Percentiles rank a stretch among this genome's conserved stretches.
phyloP scores from a whole-genome alignment of 2,888 invertebrate species.

The Mactromeris polynyma region DNA sequence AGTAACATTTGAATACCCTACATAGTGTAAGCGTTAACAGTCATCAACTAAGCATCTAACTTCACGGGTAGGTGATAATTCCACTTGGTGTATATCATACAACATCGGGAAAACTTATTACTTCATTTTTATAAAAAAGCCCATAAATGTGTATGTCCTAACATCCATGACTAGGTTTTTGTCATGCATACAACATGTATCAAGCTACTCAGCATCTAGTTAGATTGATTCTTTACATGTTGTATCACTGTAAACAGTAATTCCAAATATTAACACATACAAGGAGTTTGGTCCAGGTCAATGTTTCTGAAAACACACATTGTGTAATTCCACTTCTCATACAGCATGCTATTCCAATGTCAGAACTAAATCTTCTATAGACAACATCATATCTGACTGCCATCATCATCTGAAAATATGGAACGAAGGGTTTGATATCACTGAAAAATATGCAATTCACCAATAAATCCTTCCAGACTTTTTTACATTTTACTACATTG shows the following conservation, averaged over 20 bases:
- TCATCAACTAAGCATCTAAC: neutral
- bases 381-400: constrained; percentile 22
- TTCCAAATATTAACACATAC: neutral
- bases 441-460: too few relatives aligned
- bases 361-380: neutral
- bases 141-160: neutral
- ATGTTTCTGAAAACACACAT: neutral
- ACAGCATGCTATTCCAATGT: neutral
- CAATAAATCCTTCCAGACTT: too few relatives aligned
- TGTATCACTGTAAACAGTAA: neutral
- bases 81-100: neutral
- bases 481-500: too few relatives aligned
- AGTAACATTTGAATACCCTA: neutral
- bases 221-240: neutral
- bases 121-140: neutral
- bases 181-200: neutral
- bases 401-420: constrained; percentile 15
- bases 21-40: neutral
- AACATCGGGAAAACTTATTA: neutral
- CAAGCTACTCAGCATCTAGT: neutral
- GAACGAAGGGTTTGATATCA: too few relatives aligned
- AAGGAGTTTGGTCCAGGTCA: constrained; percentile 8
- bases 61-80: neutral
- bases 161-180: neutral
- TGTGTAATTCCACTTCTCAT: neutral